Percentiles rank a stretch among this genome's conserved stretches.
Conservation (phyloP, 2,888 invertebrate species). For the Esperia sulphurella region DNA sequence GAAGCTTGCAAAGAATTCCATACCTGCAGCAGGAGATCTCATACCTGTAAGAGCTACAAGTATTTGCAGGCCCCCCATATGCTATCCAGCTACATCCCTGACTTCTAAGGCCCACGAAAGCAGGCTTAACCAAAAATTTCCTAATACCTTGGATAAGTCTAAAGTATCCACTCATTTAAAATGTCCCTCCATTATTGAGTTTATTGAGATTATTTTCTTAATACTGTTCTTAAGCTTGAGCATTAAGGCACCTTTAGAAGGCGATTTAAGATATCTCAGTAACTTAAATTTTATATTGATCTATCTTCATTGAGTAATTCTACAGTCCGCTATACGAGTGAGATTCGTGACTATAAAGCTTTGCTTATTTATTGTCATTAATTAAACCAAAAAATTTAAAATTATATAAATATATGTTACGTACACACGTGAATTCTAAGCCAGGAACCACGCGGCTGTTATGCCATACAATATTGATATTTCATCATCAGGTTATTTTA, state of each 20-base stretch:
- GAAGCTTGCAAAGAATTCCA: no score
- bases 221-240: background rate
- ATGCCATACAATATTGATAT: no score
- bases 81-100: background rate
- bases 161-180: background rate
- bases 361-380: no score
- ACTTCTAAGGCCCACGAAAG: background rate
- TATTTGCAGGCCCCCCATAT: background rate
- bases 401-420: no score
- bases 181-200: constrained; percentile 16
- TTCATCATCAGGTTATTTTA: no score
- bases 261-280: background rate
- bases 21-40: no score
- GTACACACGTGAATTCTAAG: no score
- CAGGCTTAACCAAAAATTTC: constrained; percentile 13
- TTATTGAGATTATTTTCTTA: background rate
- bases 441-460: no score
- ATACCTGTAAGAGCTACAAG: no score
- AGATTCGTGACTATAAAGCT: no score
- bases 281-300: background rate
- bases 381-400: no score
- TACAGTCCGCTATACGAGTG: no score
- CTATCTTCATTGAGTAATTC: background rate
- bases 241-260: background rate
- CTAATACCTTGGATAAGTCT: background rate